Percentiles rank a stretch among this genome's conserved stretches.
Conservation (phyloP, 1,140 invertebrate genomes). For the Pseudomyrmex gracilis region DNA sequence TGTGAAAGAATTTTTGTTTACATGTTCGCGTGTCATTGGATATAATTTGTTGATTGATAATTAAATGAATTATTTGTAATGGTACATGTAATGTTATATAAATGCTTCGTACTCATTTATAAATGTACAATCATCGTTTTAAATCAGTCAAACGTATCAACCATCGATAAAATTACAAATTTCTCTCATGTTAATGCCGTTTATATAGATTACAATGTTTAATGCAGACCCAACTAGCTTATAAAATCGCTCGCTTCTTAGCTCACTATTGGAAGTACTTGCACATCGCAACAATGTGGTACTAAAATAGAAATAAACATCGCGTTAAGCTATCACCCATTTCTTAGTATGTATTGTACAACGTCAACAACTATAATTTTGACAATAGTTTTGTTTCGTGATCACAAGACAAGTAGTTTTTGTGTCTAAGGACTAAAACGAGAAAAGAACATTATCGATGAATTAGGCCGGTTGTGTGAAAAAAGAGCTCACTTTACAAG, state of each 20-base stretch:
- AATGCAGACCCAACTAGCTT: constrained; percentile 45
- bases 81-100: neutral
- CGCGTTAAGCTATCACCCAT: constrained; percentile 57
- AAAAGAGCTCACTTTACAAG: constrained; percentile 15
- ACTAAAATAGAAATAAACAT: constrained; percentile 66
- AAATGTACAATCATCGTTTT: neutral
- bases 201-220: constrained; percentile 25
- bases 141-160: constrained; percentile 4
- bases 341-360: constrained; percentile 63
- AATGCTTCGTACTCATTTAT: constrained; percentile 1
- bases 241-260: constrained; percentile 52
- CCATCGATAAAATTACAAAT: constrained; percentile 26
- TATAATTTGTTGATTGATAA: constrained; percentile 31
- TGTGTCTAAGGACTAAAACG: constrained; percentile 15
- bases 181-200: neutral
- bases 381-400: constrained; percentile 32
- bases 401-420: neutral
- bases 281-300: constrained; percentile 39
- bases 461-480: constrained; percentile 53
- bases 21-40: constrained; percentile 51
- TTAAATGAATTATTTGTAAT: neutral
- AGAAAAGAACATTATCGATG: constrained; percentile 14
- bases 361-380: constrained; percentile 62
- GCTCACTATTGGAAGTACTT: constrained; percentile 49
- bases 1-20: constrained; percentile 34